These are phyloP conservation scores for Alosa alosa DNA, from an alignment of 2,113 vertebrate genomes.

Conservation along the genomic window DNA sequence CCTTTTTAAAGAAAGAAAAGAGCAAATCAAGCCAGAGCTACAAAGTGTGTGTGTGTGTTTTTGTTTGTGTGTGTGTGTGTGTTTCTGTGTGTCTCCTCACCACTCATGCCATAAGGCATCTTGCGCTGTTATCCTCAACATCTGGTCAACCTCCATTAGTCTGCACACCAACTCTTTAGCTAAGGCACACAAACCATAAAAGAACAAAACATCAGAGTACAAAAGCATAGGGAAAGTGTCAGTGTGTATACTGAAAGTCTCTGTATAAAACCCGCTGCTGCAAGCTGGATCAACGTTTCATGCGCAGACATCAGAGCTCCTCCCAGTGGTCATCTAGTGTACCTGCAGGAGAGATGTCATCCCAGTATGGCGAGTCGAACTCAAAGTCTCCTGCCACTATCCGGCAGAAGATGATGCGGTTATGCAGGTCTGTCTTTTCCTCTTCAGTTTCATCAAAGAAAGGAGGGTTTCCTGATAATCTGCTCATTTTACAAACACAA, in stretches of 20 bases:
- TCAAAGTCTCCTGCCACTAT: slow-evolving; percentile 83
- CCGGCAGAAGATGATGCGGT: slow-evolving; percentile 82
- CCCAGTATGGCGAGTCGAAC: slow-evolving; percentile 84
- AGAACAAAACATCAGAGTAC: background rate
- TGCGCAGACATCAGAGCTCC: slow-evolving; percentile 25
- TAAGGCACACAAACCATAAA: slow-evolving; percentile 34
- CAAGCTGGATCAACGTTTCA: background rate
- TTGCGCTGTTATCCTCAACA: slow-evolving; percentile 78
- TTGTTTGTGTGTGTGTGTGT: slow-evolving; percentile 3
- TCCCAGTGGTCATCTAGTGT: slow-evolving; percentile 47
- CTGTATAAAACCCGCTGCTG: background rate
- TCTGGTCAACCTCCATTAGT: slow-evolving; percentile 82
- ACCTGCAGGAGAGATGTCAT: slow-evolving; percentile 82
- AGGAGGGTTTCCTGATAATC: slow-evolving; percentile 81
- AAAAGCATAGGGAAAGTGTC: background rate
- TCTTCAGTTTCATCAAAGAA: slow-evolving; percentile 84
- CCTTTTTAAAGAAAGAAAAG: slow-evolving; percentile 59
- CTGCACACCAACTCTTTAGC: slow-evolving; percentile 82
- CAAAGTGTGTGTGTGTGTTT: background rate
- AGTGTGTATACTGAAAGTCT: background rate
- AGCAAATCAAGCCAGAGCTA: slow-evolving; percentile 16
- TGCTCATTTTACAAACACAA: slow-evolving; percentile 25
- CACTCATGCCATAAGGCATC: slow-evolving; percentile 79
- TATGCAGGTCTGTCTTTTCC: slow-evolving; percentile 78
- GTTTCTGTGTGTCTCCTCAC: slow-evolving; percentile 51